phyloP scores from a whole-genome alignment of 1,140 invertebrate genomes.

The Spodoptera litura region DNA sequence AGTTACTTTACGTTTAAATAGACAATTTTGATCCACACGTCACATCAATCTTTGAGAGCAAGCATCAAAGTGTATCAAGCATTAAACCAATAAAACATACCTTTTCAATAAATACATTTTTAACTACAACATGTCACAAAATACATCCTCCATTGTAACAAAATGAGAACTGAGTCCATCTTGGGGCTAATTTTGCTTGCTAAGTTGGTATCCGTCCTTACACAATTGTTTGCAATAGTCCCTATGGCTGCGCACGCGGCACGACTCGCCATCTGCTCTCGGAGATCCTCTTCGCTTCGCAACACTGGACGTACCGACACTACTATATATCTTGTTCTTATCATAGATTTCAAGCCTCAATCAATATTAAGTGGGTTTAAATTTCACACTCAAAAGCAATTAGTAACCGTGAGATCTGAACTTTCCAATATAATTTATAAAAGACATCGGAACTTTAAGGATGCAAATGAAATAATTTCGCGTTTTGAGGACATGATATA shows the following conservation, averaged over 20 bases:
- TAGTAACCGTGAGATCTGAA: conserved; percentile 83
- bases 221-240: conserved; percentile 86
- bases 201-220: conserved; percentile 85
- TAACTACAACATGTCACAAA: conserved; percentile 84
- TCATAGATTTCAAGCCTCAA: conserved; percentile 54
- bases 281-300: conserved; percentile 54
- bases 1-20: conserved; percentile 73
- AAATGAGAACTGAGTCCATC: conserved; percentile 57
- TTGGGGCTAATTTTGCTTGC: conserved; percentile 75
- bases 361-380: conserved; percentile 57
- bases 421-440: conserved; percentile 75
- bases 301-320: conserved; percentile 58
- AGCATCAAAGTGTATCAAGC: conserved; percentile 75
- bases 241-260: conserved; percentile 55
- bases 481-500: conserved; percentile 86
- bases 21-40: conserved; percentile 71
- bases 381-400: conserved; percentile 76
- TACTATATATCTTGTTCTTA: conserved; percentile 51
- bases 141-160: conserved; percentile 69
- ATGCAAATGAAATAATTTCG: conserved; percentile 84
- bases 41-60: conserved; percentile 68
- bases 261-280: conserved; percentile 51
- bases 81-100: conserved; percentile 83
- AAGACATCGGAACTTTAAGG: conserved; percentile 73
- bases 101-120: conserved; percentile 81